phyloP scores from a whole-genome alignment of 2,113 vertebrate species.

The Ceratotherium simum region DNA sequence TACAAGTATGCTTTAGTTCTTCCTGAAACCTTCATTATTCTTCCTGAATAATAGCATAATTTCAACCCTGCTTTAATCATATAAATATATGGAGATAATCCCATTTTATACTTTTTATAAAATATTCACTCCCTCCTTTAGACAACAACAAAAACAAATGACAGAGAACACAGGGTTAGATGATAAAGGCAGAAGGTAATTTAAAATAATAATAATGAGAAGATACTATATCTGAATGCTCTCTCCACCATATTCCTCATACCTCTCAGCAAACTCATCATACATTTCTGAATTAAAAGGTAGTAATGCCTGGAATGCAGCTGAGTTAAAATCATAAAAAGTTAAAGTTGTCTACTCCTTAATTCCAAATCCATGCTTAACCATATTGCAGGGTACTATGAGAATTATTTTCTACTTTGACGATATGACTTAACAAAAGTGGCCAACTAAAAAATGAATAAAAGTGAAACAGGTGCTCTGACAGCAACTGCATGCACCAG shows the following conservation, averaged over 20 bases:
- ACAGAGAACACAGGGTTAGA: neutral
- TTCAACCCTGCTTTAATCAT: neutral
- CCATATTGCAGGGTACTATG: neutral
- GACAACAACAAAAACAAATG: neutral
- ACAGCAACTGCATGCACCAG: rapidly evolving
- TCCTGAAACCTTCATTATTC: neutral
- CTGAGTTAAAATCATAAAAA: neutral
- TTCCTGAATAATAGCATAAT: neutral
- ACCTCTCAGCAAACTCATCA: neutral
- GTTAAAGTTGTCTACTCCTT: neutral
- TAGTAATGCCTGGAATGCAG: neutral
- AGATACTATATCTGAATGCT: neutral
- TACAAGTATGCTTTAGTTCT: neutral
- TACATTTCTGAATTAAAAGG: neutral
- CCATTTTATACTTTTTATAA: neutral
- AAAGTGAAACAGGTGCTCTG: neutral
- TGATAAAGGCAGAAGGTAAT: neutral
- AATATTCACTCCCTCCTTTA: neutral
- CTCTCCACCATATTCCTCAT: neutral
- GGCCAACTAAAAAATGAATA: neutral
- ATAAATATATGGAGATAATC: neutral
- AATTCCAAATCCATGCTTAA: neutral
- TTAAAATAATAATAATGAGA: neutral
- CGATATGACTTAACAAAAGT: neutral
- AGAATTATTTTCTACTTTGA: neutral